Evolutionary conservation across 2,888 invertebrate species (phyloP), one percentile per base, ranked within the genome.

Genomic region (Oligia strigilis): DNA sequence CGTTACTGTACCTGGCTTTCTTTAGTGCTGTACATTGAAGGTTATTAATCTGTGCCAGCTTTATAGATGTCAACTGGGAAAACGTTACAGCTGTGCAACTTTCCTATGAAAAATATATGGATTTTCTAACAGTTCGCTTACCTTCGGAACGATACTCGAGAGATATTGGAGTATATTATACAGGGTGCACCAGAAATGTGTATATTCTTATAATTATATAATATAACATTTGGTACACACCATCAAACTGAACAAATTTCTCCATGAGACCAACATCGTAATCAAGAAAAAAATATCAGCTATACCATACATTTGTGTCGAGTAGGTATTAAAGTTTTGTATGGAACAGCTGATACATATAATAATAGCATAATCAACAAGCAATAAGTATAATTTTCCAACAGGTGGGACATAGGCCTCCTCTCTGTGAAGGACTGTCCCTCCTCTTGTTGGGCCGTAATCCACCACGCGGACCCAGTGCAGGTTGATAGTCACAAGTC

Each of bases 41-140:
- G 75, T 84, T 88, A 85, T 87, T 88, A 88, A 87, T 87, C 88
- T 81, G 79, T 85, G 80, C 81, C 80, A 80, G 58, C 77, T 72
- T 78, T 86, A 78, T 79, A 75, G 77, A 80, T 81, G 84, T 81
- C 88, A 86, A 75, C 80, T 70, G 71, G 74, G 80, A 87, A 55
- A 74, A 76, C 71, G 85, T 69, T 78, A 75, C 87, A 76, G 40
- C 72, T 75, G 77, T 83, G 84, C 75, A 77, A 71, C 75, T 79
- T 81, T 52, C 55, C 58, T 49, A 73, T 36, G 66, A 81, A 87
- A 87, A 84, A 83, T 80, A 71, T 73, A 78, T 78, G 46, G 81
- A 78, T 78, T 75, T 75, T 69, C 40, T 19, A 78, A 75, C 64
- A 40, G n/a, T 70, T 80, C 75, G 66, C 43, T 74, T 80, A 66